Conservation (phyloP, 2,888 invertebrate species). For the Tryphoninae sp. region DNA sequence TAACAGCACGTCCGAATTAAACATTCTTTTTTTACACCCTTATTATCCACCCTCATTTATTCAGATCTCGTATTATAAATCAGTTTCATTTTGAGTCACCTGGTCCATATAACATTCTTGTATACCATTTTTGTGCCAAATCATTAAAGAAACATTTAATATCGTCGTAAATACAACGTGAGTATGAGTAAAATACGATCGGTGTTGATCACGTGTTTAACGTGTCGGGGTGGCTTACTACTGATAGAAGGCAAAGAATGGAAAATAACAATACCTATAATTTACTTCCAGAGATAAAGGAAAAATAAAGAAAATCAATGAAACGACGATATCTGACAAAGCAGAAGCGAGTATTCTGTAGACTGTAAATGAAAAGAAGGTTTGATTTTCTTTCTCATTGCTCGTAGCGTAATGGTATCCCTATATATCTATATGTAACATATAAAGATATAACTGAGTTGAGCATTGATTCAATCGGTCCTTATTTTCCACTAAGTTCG, state of each 20-base stretch:
- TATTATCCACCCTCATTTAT: not conserved
- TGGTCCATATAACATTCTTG: not conserved
- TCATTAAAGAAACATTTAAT: not conserved
- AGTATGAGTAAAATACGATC: not conserved
- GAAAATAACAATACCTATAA: constrained; percentile 2
- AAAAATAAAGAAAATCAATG: not conserved
- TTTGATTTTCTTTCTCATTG: not conserved
- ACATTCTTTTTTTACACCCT: not conserved
- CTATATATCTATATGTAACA: no score
- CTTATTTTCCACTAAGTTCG: constrained; percentile 20
- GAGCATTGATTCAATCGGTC: constrained; percentile 48
- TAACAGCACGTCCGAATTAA: constrained; percentile 57
- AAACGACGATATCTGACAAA: not conserved
- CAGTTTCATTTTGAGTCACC: not conserved
- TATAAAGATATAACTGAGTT: constrained; percentile 10
- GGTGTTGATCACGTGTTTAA: constrained; percentile 2
- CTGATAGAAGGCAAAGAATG: constrained; percentile 25
- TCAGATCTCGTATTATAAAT: not conserved
- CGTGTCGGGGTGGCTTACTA: constrained; percentile 22
- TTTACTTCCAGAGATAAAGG: not conserved
- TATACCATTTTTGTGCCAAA: not conserved
- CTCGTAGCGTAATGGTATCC: not conserved
- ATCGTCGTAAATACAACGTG: not conserved
- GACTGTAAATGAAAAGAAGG: not conserved
- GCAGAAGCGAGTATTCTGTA: not conserved